These are phyloP conservation scores for Conus betulinus DNA, from an alignment of 1,140 invertebrate genomes.

Conservation along the genomic window DNA sequence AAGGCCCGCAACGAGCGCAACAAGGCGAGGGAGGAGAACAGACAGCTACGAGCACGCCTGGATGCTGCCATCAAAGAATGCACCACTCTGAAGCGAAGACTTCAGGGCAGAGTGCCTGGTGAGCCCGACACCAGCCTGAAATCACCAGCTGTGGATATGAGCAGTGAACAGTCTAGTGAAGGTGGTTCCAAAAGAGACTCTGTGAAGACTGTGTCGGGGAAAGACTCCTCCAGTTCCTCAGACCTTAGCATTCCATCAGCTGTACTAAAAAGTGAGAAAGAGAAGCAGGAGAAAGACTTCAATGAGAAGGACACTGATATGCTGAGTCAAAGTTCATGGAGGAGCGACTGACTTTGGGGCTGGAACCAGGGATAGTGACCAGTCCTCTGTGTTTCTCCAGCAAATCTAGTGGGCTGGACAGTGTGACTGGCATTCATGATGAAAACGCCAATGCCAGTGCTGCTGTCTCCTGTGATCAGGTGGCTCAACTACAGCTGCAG, in stretches of 20 bases:
- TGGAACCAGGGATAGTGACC: neutral
- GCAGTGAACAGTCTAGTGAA: conserved; percentile 60
- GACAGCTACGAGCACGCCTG: conserved; percentile 86
- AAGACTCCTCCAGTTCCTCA: conserved; percentile 43
- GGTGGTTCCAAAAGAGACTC: conserved; percentile 45
- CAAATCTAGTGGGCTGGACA: conserved; percentile 21
- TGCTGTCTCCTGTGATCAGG: neutral
- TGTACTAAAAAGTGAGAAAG: conserved; percentile 33
- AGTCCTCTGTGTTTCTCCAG: neutral
- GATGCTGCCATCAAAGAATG: conserved; percentile 88
- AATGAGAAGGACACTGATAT: conserved; percentile 9
- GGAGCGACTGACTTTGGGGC: neutral
- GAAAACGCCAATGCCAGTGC: conserved; percentile 33
- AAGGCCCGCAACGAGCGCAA: conserved; percentile 81
- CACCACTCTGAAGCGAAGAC: conserved; percentile 85
- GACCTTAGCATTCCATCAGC: conserved; percentile 4
- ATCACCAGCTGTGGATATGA: neutral
- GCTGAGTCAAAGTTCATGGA: neutral
- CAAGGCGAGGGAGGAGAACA: conserved; percentile 89
- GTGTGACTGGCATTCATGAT: conserved; percentile 31
- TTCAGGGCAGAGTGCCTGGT: conserved; percentile 83
- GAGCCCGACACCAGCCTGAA: neutral
- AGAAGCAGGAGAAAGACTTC: conserved; percentile 41
- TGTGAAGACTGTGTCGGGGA: conserved; percentile 15
- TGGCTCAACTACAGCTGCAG: conserved; percentile 79